Conservation (phyloP, 1,140 invertebrate species). For the Leptinotarsa defecta region DNA sequence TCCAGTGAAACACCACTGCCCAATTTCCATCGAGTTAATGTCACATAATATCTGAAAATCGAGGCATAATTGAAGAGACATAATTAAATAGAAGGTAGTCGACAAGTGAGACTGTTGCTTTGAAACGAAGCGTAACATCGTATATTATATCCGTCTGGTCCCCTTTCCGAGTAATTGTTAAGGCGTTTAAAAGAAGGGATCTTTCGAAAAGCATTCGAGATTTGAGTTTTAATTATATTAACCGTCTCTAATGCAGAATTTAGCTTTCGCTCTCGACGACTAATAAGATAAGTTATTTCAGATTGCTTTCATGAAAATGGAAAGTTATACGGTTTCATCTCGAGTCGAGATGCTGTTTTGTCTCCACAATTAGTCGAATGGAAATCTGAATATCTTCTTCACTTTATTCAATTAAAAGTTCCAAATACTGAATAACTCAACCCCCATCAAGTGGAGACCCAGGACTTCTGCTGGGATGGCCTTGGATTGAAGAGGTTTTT, state of each 20-base stretch:
- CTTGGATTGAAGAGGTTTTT: background rate
- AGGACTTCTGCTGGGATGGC: constrained; percentile 1
- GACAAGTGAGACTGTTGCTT: constrained; percentile 1
- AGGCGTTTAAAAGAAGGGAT: constrained; percentile 5
- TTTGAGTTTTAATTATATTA: constrained; percentile 7
- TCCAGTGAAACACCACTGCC: no score
- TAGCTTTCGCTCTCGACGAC: background rate
- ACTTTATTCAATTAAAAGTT: constrained; percentile 6
- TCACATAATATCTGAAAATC: background rate
- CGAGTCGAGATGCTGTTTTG: background rate
- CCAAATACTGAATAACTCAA: background rate
- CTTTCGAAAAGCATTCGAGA: constrained; percentile 8
- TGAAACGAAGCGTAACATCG: constrained; percentile 5
- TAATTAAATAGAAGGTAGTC: background rate
- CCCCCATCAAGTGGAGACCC: background rate
- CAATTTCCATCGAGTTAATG: background rate
- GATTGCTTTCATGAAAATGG: constrained; percentile 5
- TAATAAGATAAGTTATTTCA: constrained; percentile 7
- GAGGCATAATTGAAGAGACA: constrained; percentile 1
- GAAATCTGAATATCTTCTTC: constrained; percentile 6
- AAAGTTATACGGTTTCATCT: constrained; percentile 8
- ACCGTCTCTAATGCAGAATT: constrained; percentile 2
- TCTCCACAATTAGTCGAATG: constrained; percentile 3
- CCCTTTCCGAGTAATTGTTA: background rate
- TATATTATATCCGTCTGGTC: background rate